phyloP scores from a whole-genome alignment of 2,113 vertebrate species.

The Gopherus flavomarginatus region DNA sequence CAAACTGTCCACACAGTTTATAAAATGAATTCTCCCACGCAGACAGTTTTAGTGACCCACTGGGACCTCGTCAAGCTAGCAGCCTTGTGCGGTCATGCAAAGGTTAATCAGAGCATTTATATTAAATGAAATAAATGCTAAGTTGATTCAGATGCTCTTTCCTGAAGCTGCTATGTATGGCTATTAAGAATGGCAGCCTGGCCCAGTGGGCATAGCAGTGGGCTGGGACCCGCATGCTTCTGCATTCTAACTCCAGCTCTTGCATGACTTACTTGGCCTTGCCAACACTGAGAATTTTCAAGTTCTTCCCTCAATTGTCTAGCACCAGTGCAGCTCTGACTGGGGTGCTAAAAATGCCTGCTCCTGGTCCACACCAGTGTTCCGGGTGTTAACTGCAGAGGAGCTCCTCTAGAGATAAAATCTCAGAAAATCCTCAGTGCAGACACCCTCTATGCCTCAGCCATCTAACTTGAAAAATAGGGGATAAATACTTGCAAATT shows the following conservation, averaged over 20 bases:
- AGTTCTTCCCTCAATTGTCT: background rate
- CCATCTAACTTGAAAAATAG: background rate
- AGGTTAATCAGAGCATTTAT: conserved; percentile 40
- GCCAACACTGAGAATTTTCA: background rate
- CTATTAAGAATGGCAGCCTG: background rate
- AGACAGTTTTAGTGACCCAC: background rate
- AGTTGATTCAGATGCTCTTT: background rate
- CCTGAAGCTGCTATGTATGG: background rate
- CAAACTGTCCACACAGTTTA: background rate
- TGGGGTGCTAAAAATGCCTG: background rate
- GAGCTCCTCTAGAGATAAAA: background rate
- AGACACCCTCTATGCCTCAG: background rate
- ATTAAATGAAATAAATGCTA: background rate
- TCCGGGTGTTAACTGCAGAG: background rate
- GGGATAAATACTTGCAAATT: background rate
- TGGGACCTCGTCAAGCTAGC: background rate
- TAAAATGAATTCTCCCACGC: background rate
- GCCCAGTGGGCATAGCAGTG: accelerated
- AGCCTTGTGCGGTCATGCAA: background rate
- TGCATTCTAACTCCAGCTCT: background rate
- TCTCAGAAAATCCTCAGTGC: background rate
- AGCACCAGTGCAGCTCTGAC: background rate
- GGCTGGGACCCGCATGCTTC: background rate
- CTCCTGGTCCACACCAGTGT: background rate
- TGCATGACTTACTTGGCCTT: background rate